Conservation (phyloP, 2,888 invertebrate species). For the Stictocephala bisonia region DNA sequence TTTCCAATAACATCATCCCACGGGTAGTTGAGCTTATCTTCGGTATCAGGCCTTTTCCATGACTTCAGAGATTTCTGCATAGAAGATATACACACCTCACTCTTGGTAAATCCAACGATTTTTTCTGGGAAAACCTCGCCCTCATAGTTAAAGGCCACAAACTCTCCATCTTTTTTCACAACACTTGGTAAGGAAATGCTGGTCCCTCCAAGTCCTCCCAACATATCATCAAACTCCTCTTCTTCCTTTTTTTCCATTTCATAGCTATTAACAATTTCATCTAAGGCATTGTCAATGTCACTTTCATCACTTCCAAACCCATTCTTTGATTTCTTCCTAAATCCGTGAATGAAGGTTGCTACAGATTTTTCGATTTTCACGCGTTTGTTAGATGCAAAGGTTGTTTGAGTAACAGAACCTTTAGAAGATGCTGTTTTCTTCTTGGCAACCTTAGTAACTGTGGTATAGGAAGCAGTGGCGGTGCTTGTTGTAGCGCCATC, state of each 20-base stretch:
- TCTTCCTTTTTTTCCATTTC: neutral
- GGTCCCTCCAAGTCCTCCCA: neutral
- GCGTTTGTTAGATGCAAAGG: no score
- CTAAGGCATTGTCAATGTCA: slow-evolving; percentile 4
- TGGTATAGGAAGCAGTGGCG: no score
- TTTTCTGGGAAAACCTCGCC: slow-evolving; percentile 17
- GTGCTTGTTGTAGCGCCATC: no score
- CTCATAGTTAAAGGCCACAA: slow-evolving; percentile 2
- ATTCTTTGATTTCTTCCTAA: neutral
- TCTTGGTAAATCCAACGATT: neutral
- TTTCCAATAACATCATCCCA: slow-evolving; percentile 44
- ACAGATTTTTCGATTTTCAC: no score
- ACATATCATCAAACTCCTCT: slow-evolving; percentile 2
- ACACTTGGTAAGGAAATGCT: neutral
- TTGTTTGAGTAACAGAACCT: no score
- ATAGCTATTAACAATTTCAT: neutral
- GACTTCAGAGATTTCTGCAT: slow-evolving; percentile 48
- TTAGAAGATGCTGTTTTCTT: no score
- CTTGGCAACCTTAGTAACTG: no score
- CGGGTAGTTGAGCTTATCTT: slow-evolving; percentile 34
- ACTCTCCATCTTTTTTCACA: slow-evolving; percentile 1
- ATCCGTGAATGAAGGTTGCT: no score
- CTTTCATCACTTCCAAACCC: neutral
- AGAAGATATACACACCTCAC: slow-evolving; percentile 15
- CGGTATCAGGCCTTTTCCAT: slow-evolving; percentile 48